Evolutionary conservation across 2,113 vertebrate genomes (phyloP), one percentile per base, ranked within the genome.

Genomic region (Notarius lentiginosus): DNA sequence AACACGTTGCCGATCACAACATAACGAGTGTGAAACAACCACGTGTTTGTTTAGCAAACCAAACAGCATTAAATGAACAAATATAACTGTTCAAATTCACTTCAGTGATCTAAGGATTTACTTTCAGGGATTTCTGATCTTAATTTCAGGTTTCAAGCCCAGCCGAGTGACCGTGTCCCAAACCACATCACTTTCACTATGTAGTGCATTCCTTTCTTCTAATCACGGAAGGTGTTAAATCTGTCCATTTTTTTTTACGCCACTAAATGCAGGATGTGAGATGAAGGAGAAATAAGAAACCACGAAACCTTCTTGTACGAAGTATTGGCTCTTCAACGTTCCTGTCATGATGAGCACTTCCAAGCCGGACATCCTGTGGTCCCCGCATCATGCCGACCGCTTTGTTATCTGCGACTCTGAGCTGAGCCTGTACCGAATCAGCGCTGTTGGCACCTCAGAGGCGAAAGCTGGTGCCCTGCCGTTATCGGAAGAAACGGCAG

Each of bases 371-470:
- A 99, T 99, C 92, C 91, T 99, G 80, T 99, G 98, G 98, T 98
- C 98, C 18, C 98, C 98, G 0, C 98, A 99, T 94, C 97, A 99
- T 0, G 96, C 96, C 5, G 97, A 99, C 93, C 96, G 97, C 30
- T 99, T 99, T 84, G 98, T 99, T 87, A 97, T 99, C 12, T 99
- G 98, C 0, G 98, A 99, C 90, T 99, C 98, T 0, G 98, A 99
- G 75, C 93, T 99, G 87, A 98, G 97, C 88, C 96, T 99, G 63
- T 99, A 99, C 87, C 96, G 97, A 30, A 98, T 98, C 18, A 97
- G 98, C 87, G 95, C 97, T 2, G 94, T 95, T 66, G 95, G 96
- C 3, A 95, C 94, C 30, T 95, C 96, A 0, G 98, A 99, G 80
- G 94, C 96, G 61, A 99, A 97, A 92, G 96, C 96, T 0, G 98